Evolutionary conservation across 1,140 invertebrate genomes (phyloP).

Genomic region (Apis cerana): DNA sequence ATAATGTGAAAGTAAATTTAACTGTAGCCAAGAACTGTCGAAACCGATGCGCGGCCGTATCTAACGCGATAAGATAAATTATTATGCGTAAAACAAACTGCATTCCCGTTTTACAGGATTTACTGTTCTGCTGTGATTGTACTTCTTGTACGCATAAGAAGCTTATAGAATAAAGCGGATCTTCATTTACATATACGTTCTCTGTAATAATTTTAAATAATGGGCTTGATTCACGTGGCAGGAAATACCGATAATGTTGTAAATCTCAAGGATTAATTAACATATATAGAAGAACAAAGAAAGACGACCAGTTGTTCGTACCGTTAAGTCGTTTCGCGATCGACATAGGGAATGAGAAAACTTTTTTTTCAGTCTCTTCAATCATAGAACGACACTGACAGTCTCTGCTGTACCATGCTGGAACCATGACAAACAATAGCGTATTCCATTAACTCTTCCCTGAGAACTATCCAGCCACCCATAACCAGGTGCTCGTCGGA

Average conservation of each 20-base stretch:
- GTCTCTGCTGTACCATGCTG: constrained; percentile 1
- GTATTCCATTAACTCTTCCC: constrained; percentile 19
- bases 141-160: background rate
- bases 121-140: constrained; percentile 1
- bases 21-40: constrained; percentile 1
- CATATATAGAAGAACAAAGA: background rate
- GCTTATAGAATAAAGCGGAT: background rate
- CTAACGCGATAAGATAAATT: constrained; percentile 16
- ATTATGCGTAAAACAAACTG: constrained; percentile 21
- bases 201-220: too few relatives aligned
- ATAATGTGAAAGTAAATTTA: background rate
- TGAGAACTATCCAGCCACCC: constrained; percentile 7
- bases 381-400: constrained; percentile 20
- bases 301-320: background rate
- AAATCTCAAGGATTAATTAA: background rate
- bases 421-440: constrained; percentile 28
- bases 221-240: background rate
- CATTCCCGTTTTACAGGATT: constrained; percentile 35
- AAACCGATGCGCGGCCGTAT: background rate
- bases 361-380: background rate
- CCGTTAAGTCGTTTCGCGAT: constrained; percentile 2
- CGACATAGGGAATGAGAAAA: background rate
- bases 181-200: background rate
- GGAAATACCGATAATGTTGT: background rate
- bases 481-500: constrained; percentile 35